These are phyloP conservation scores for Drosophila arawakana DNA, from an alignment of 1,140 invertebrate genomes.

Conservation along the genomic window DNA sequence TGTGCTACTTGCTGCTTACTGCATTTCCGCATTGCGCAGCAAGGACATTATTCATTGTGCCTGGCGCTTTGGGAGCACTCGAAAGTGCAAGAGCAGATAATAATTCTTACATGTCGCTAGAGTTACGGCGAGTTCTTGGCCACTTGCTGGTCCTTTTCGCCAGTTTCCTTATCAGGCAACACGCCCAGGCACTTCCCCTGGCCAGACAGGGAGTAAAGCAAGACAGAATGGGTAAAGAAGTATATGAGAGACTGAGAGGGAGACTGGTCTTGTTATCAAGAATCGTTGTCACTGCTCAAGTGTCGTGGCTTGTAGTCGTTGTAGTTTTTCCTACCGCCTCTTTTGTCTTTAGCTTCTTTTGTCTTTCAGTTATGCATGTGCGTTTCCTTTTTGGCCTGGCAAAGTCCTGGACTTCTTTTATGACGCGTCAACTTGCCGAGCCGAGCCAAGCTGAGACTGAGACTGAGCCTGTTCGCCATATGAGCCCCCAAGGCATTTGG, in stretches of 20 bases:
- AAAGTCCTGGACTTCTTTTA: constrained; percentile 55
- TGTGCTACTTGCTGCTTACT: constrained; percentile 33
- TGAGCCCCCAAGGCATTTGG: constrained; percentile 63
- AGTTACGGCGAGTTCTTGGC: constrained; percentile 57
- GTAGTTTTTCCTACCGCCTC: constrained; percentile 19
- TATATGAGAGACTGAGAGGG: neutral
- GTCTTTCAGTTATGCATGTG: constrained; percentile 79
- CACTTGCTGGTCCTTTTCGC: constrained; percentile 48
- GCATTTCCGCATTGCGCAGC: constrained; percentile 77
- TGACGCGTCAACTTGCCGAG: constrained; percentile 56
- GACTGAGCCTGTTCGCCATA: constrained; percentile 31
- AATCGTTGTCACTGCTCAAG: constrained; percentile 56
- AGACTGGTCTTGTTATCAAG: constrained; percentile 56
- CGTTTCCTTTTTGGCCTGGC: constrained; percentile 41
- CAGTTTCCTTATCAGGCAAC: constrained; percentile 48
- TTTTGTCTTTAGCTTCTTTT: constrained; percentile 47
- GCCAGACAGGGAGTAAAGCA: neutral
- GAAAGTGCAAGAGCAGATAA: constrained; percentile 75
- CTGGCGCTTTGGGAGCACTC: constrained; percentile 54
- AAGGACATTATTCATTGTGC: constrained; percentile 79
- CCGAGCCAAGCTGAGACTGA: too few relatives aligned
- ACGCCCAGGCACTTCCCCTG: constrained; percentile 45
- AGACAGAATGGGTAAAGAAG: neutral
- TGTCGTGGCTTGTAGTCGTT: constrained; percentile 46
- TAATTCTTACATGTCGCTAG: constrained; percentile 76